Base-by-base conservation (phyloP, 2,113 vertebrate species). In the Halcyon senegalensis region DNA sequence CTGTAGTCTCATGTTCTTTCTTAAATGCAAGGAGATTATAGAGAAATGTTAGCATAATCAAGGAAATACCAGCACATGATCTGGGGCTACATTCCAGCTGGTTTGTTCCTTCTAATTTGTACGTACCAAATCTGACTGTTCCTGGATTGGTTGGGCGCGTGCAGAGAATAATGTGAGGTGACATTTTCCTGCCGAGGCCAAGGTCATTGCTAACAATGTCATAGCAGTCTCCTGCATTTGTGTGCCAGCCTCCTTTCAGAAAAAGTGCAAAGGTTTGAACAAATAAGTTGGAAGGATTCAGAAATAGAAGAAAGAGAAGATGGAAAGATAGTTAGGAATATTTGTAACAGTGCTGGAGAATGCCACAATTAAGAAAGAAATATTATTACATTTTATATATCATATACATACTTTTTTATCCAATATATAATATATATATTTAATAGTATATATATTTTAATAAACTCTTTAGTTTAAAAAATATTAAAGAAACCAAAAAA, bases 1-100 rank as follows among this genome's bases (percentile, higher is more conserved):
- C 21, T 46, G 8, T 1, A 76, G 43, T 30, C 13, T 9, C 0
- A 0, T 35, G 25, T 18, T 59, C 18, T 67, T 81, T n/a, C 56
- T 59, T 59, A 82, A 79, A 48, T 41, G 37, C 18, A 20, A 30
- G 14, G 12, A 8, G 13, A 51, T 48, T 67, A 15, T 12, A 43
- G 33, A 51, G n/a, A 64, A 87, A 78, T 51, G 23, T 5, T 76
- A 39, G 51, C 11, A 24, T 35, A 46, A 13, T 35, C 7, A 68
- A 44, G 25, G 20, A 51, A 33, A 35, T 27, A 43, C 2, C 81
- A 69, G 62, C n/a, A 37, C 5, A 2, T 5, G 10, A 21, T 44
- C 37, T 89, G 43, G 31, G 39, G 16, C 55, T 87, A 2, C 1
- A 5, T 79, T 72, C 75, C 81, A 55, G 9, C 30, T 70, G 24